Percentiles rank a stretch among this genome's conserved stretches.
Conservation (phyloP, 2,113 vertebrate species). For the Hyaena hyaena region DNA sequence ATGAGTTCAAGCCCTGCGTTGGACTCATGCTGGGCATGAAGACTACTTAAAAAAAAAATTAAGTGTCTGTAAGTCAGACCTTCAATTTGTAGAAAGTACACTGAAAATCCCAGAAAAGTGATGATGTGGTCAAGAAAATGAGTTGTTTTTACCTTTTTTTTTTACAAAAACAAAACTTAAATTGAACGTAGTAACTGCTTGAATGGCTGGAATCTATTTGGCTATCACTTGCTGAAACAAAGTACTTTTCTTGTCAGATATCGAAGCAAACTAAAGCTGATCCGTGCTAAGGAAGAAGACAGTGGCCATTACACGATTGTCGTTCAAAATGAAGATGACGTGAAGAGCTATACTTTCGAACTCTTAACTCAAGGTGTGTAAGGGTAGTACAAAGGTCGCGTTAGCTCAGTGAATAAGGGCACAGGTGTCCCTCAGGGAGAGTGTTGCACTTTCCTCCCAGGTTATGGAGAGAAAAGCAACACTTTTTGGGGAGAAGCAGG, state of each 20-base stretch:
- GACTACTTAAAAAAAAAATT: neutral
- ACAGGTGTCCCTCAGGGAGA: neutral
- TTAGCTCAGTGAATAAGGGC: neutral
- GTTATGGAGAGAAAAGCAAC: neutral
- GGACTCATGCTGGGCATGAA: no score
- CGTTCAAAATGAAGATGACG: slow-evolving; percentile 91
- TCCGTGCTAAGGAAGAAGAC: slow-evolving; percentile 97
- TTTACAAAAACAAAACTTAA: neutral
- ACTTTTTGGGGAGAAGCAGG: neutral
- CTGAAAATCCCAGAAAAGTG: neutral
- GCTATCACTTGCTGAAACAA: slow-evolving; percentile 19
- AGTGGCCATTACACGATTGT: slow-evolving; percentile 95
- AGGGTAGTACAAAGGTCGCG: rapidly evolving
- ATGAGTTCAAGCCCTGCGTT: no score
- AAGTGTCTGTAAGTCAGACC: neutral
- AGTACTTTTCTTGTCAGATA: slow-evolving; percentile 86
- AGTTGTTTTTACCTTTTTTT: neutral
- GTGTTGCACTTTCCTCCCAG: neutral
- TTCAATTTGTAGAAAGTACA: neutral
- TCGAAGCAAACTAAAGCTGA: slow-evolving; percentile 92
- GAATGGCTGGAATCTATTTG: neutral
- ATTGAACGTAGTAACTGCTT: neutral
- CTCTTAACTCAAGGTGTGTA: slow-evolving; percentile 94
- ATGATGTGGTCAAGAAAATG: neutral
- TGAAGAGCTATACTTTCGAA: slow-evolving; percentile 89